Percentiles rank a stretch among this genome's conserved stretches.
These are phyloP conservation scores for Aldrovandia affinis DNA, from an alignment of 2,797 vertebrate species.

Conservation along the genomic window DNA sequence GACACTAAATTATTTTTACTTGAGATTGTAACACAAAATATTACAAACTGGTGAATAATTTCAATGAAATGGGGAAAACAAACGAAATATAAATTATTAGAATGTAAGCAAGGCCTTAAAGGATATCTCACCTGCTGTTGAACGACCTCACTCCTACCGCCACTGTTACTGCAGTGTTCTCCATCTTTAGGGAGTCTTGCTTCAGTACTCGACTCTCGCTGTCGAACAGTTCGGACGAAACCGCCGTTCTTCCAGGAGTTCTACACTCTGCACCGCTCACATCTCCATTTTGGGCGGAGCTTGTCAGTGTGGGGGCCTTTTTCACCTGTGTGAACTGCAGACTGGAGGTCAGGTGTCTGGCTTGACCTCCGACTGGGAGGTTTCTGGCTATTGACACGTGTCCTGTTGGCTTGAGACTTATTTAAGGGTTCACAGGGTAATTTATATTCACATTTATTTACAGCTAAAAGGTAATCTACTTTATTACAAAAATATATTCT, in stretches of 20 bases:
- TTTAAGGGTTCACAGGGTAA: too few relatives aligned
- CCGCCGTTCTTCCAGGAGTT: conserved; percentile 6
- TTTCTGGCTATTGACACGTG: conserved; percentile 41
- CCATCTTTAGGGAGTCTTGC: conserved; percentile 71
- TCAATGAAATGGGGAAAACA: background rate
- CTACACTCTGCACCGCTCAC: conserved; percentile 34
- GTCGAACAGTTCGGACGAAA: conserved; percentile 34
- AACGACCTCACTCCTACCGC: conserved; percentile 90
- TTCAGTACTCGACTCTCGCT: conserved; percentile 42
- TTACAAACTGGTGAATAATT: background rate
- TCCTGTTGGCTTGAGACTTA: conserved; percentile 43
- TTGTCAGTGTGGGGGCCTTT: conserved; percentile 42
- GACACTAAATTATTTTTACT: too few relatives aligned
- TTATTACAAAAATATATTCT: too few relatives aligned
- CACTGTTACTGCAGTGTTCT: conserved; percentile 90
- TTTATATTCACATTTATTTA: too few relatives aligned
- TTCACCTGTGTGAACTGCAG: conserved; percentile 42
- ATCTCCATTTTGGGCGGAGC: conserved; percentile 39
- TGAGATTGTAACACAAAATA: background rate
- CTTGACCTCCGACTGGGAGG: conserved; percentile 40
- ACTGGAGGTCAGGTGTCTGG: conserved; percentile 23
- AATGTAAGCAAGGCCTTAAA: background rate
- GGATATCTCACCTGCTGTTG: conserved; percentile 77
- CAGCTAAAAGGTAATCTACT: too few relatives aligned
- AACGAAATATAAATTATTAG: background rate